A percentile compares a stretch with the other conserved stretches of the same genome.
phyloP scores from a whole-genome alignment of 1,140 invertebrate genomes.

The Thalassaphorura encarpata region DNA sequence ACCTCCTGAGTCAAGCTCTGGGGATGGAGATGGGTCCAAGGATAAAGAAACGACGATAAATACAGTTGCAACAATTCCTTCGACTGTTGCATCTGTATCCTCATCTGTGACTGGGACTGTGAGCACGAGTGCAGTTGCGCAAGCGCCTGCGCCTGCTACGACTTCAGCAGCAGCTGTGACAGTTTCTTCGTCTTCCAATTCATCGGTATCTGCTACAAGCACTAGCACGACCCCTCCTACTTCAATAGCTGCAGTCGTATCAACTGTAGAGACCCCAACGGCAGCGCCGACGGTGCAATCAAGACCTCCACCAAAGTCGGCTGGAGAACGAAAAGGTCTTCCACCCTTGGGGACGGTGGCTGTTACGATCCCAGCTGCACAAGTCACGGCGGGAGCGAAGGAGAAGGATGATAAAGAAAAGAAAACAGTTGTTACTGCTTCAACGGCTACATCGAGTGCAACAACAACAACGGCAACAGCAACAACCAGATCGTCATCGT shows the following conservation, averaged over 20 bases:
- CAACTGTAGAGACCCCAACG: too few species aligned
- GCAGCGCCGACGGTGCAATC: not conserved
- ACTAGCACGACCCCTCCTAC: not conserved
- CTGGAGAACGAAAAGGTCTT: not conserved
- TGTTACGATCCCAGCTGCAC: too few species aligned
- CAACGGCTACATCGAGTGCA: conserved; percentile 2
- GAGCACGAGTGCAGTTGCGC: not conserved
- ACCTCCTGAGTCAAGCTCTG: not conserved
- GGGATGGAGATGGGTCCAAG: not conserved
- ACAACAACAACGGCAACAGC: not conserved
- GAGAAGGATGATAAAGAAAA: not conserved
- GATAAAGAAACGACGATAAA: not conserved
- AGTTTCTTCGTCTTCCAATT: not conserved
- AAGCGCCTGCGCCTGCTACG: not conserved
- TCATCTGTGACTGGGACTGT: not conserved
- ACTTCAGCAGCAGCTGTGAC: not conserved
- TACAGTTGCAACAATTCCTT: not conserved
- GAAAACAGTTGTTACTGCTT: not conserved
- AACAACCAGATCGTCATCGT: not conserved
- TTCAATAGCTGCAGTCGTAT: not conserved
- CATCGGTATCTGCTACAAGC: not conserved
- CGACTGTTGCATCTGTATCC: not conserved
- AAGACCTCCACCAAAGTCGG: not conserved
- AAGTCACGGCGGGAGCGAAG: not conserved
- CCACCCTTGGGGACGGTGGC: not conserved